Evolutionary conservation across 35 echinoderm and acorn worm genomes (phyloP).

Genomic region (Heliocidaris tuberculata): DNA sequence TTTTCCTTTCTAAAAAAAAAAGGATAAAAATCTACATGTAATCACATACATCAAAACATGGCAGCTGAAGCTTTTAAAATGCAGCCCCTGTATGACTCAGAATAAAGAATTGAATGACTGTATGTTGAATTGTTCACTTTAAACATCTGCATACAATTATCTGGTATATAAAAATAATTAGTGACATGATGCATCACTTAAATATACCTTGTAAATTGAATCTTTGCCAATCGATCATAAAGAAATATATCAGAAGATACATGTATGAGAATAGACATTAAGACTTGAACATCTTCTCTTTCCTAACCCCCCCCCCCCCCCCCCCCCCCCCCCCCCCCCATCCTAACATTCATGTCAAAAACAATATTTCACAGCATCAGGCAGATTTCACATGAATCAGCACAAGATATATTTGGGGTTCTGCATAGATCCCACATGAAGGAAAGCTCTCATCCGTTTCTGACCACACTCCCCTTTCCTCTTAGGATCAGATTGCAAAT

Average conservation of each 20-base stretch:
- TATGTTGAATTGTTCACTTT: too few relatives aligned
- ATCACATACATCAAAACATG: too few relatives aligned
- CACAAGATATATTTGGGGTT: not conserved
- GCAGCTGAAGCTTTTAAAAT: not conserved
- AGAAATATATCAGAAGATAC: too few relatives aligned
- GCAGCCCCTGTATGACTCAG: too few relatives aligned
- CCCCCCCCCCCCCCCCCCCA: too few relatives aligned
- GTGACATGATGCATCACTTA: too few relatives aligned
- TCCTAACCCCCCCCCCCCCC: not conserved
- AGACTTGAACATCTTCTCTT: not conserved
- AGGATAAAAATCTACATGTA: not conserved
- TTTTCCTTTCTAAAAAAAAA: not conserved
- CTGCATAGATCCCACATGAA: not conserved
- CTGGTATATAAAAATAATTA: too few relatives aligned
- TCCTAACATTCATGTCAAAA: not conserved
- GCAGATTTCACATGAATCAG: not conserved
- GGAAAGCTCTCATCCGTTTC: not conserved
- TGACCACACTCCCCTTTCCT: constrained; percentile 14
- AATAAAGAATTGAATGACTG: too few relatives aligned
- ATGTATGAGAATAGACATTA: not conserved
- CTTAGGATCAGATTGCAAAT: not conserved
- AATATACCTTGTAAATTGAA: too few relatives aligned
- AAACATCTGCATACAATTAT: too few relatives aligned
- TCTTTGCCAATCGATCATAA: too few relatives aligned
- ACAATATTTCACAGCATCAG: not conserved